These are phyloP conservation scores for Aphelenchoides besseyi DNA, from an alignment of 1,140 invertebrate genomes.

Conservation along the genomic window DNA sequence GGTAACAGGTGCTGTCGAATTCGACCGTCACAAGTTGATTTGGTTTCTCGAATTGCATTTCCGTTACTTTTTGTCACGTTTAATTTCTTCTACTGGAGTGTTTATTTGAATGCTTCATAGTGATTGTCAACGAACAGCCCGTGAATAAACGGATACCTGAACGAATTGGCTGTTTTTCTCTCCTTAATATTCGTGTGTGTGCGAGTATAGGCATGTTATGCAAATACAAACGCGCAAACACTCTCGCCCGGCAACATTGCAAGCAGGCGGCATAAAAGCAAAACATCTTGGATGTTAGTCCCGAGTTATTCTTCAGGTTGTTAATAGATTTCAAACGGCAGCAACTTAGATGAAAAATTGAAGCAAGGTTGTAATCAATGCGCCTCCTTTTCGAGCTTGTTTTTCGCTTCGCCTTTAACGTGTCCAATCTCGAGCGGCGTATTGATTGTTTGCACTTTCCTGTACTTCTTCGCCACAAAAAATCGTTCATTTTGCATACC, in stretches of 20 bases:
- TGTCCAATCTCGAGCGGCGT: not conserved
- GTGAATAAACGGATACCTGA: too few species aligned
- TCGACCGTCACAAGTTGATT: slow-evolving; percentile 50
- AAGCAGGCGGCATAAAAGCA: too few species aligned
- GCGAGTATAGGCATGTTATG: too few species aligned
- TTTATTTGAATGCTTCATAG: slow-evolving; percentile 49
- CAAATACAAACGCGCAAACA: not conserved
- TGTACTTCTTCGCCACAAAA: not conserved
- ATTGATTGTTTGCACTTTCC: not conserved
- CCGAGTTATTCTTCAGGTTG: too few species aligned
- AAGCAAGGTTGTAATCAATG: not conserved
- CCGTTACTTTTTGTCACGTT: slow-evolving; percentile 58
- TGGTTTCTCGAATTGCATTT: slow-evolving; percentile 57
- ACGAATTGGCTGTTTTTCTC: too few species aligned
- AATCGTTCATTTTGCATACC: not conserved
- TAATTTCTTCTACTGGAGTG: slow-evolving; percentile 55
- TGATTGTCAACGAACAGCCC: not conserved
- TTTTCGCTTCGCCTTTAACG: not conserved
- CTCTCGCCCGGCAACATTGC: too few species aligned
- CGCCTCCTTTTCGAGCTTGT: not conserved
- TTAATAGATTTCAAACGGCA: too few species aligned
- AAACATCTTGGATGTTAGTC: too few species aligned
- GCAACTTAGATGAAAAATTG: too few species aligned
- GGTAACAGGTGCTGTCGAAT: slow-evolving; percentile 20
- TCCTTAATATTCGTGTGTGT: too few species aligned